These are phyloP conservation scores for Drosophila hydei DNA, from an alignment of 1,140 invertebrate genomes.

Conservation along the genomic window DNA sequence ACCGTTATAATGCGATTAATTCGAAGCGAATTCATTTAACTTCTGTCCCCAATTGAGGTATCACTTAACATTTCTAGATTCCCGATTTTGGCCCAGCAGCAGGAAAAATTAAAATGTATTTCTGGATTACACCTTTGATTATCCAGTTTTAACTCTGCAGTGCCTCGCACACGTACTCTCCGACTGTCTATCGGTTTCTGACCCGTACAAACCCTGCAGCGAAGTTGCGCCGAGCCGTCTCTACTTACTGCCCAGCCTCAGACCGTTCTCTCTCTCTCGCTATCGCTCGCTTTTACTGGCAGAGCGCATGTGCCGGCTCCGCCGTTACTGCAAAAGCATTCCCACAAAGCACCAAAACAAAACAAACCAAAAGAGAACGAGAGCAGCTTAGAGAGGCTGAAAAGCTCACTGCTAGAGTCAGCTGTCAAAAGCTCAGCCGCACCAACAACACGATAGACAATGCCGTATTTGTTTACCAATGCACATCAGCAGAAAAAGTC, in stretches of 20 bases:
- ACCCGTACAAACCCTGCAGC: constrained; percentile 65
- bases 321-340: constrained; percentile 54
- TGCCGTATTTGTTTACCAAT: constrained; percentile 62
- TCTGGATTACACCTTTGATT: constrained; percentile 22
- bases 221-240: constrained; percentile 61
- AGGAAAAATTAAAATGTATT: constrained; percentile 22
- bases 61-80: constrained; percentile 43
- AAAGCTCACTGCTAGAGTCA: constrained; percentile 61
- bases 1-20: constrained; percentile 12
- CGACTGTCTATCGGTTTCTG: constrained; percentile 72
- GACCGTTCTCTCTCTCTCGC: constrained; percentile 8
- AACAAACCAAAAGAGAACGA: constrained; percentile 57
- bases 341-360: constrained; percentile 51
- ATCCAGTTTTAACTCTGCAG: constrained; percentile 36
- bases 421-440: constrained; percentile 58
- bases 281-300: constrained; percentile 3
- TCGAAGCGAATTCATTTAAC: constrained; percentile 35
- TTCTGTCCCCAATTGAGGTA: constrained; percentile 19
- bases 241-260: constrained; percentile 42
- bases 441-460: constrained; percentile 8
- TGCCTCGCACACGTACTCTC: constrained; percentile 59
- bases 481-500: not conserved
- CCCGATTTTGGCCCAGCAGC: constrained; percentile 19
- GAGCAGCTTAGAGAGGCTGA: not conserved
- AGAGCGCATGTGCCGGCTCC: constrained; percentile 59